A percentile compares a stretch with the other conserved stretches of the same genome.
Evolutionary conservation across 64 coral and sea anemone genomes (phyloP).

Genomic region (Acropora tenuis): DNA sequence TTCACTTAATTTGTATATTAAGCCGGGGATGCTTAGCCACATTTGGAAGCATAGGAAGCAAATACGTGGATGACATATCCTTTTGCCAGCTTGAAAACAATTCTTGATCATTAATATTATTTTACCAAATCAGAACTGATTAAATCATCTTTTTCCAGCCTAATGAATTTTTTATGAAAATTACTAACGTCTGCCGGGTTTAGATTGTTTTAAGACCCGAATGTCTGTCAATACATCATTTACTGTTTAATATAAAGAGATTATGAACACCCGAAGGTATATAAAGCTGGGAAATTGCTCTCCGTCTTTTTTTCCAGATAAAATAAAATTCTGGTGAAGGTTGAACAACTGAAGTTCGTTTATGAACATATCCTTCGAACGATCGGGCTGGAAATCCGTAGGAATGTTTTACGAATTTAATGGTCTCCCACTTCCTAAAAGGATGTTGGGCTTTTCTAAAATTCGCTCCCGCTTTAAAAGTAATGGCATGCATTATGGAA

Average conservation of each 20-base stretch:
- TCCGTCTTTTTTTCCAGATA: too few relatives aligned
- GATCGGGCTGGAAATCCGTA: too few relatives aligned
- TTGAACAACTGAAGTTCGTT: too few relatives aligned
- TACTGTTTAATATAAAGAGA: background rate
- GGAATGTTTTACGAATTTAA: too few relatives aligned
- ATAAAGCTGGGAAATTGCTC: too few relatives aligned
- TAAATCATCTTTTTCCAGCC: background rate
- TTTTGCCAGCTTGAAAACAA: background rate
- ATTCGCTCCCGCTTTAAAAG: background rate
- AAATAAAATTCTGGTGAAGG: too few relatives aligned
- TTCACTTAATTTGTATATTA: background rate
- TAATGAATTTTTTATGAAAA: background rate
- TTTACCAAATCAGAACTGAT: background rate
- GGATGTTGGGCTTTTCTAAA: background rate
- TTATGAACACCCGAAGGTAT: too few relatives aligned
- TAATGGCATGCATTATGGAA: too few relatives aligned
- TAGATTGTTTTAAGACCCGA: background rate
- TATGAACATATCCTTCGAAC: too few relatives aligned
- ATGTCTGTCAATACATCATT: background rate
- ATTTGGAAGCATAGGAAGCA: background rate
- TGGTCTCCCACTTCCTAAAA: background rate
- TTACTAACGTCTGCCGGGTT: background rate
- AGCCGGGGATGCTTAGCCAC: background rate
- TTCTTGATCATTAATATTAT: background rate
- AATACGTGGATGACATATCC: background rate